phyloP scores from a whole-genome alignment of 2,113 vertebrate species.

The Megaceryle torquata region DNA sequence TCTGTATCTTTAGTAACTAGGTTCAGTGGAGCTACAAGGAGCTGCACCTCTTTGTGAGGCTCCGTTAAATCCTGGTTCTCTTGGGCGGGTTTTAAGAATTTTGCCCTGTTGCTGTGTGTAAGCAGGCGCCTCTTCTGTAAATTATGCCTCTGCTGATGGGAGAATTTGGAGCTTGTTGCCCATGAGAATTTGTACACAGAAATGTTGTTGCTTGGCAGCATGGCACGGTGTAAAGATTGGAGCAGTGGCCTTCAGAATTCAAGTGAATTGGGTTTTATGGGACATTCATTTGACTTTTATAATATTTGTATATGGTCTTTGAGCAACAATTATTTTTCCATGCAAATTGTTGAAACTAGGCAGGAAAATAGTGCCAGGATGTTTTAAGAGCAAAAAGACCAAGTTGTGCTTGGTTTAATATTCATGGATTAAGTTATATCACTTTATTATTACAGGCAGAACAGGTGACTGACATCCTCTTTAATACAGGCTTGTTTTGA shows the following conservation, averaged over 20 bases:
- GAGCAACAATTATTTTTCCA: neutral
- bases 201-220: neutral
- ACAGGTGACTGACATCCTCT: neutral
- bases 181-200: neutral
- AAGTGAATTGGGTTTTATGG: neutral
- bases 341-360: neutral
- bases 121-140: neutral
- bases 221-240: neutral
- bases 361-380: neutral
- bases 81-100: neutral
- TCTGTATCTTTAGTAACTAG: too few species aligned
- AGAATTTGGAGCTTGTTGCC: neutral
- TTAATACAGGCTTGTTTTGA: neutral
- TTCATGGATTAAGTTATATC: neutral
- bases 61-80: neutral
- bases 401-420: neutral
- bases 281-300: neutral
- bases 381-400: neutral
- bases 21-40: neutral
- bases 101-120: neutral
- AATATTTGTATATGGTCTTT: neutral
- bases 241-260: neutral
- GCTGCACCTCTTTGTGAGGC: neutral
- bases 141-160: neutral
- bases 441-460: neutral